These are phyloP conservation scores for Actinia equina DNA, from an alignment of 64 coral and sea anemone species.

Conservation along the genomic window DNA sequence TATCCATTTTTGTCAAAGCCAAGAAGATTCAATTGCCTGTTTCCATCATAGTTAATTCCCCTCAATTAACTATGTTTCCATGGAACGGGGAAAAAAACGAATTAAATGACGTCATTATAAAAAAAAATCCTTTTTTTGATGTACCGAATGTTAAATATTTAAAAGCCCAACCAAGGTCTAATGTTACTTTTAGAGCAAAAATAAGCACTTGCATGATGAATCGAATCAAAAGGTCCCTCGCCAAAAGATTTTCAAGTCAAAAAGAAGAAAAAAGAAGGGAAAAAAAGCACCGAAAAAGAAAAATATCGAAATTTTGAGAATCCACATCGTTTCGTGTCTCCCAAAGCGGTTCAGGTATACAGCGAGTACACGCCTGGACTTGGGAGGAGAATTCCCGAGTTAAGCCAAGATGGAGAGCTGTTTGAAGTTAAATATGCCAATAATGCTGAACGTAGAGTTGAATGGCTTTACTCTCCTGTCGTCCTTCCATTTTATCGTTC, in stretches of 20 bases:
- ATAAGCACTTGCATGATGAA: background rate
- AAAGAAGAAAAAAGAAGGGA: background rate
- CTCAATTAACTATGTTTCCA: no score
- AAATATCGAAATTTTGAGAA: background rate
- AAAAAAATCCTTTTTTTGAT: no score
- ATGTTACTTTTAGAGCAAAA: no score
- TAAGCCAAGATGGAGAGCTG: background rate
- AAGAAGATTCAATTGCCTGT: background rate
- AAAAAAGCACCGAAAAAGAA: background rate
- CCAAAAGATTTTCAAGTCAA: background rate
- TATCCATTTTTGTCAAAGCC: background rate
- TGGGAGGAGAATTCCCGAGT: background rate
- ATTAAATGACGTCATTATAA: background rate
- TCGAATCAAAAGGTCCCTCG: background rate
- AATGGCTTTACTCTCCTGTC: background rate
- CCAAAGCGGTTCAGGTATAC: background rate
- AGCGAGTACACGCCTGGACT: conserved; percentile 1
- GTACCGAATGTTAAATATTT: no score
- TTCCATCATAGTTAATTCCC: no score
- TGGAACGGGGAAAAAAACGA: background rate
- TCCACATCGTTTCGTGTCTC: background rate
- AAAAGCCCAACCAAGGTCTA: no score
- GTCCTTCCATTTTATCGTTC: background rate
- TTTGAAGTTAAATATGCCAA: conserved; percentile 1
- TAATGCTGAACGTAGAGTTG: background rate